These are phyloP conservation scores for Varanus salvator DNA, from an alignment of 2,113 vertebrate genomes.

Conservation along the genomic window DNA sequence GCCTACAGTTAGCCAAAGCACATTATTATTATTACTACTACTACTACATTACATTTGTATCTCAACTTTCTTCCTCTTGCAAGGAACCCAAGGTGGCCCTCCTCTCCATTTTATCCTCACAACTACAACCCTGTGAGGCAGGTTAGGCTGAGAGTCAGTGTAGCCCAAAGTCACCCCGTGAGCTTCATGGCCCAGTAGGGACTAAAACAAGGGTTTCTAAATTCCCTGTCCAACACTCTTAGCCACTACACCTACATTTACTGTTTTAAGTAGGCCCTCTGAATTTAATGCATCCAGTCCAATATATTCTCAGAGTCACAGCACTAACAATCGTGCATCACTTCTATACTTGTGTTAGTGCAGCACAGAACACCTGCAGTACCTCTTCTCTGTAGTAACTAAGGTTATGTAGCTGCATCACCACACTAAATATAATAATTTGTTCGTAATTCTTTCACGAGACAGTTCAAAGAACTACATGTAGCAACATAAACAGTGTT, in stretches of 20 bases:
- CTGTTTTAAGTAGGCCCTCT: neutral
- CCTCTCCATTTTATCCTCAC: too few relatives aligned
- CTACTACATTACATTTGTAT: too few relatives aligned
- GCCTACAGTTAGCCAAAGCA: neutral
- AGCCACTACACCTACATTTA: neutral
- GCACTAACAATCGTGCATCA: slow-evolving; percentile 2
- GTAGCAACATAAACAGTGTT: slow-evolving; percentile 32
- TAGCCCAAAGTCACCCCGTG: too few relatives aligned
- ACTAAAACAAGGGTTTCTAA: too few relatives aligned
- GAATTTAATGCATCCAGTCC: neutral
- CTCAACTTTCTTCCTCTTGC: too few relatives aligned
- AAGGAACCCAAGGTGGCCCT: too few relatives aligned
- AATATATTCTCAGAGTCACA: neutral
- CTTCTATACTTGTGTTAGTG: neutral
- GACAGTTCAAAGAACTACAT: slow-evolving; percentile 10
- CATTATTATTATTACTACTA: neutral
- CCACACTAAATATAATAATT: fast-evolving
- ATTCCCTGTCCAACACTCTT: too few relatives aligned
- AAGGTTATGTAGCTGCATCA: slow-evolving; percentile 4
- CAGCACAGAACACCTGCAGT: slow-evolving; percentile 11
- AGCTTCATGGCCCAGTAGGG: too few relatives aligned
- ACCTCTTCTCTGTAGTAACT: slow-evolving; percentile 13
- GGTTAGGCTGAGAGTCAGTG: too few relatives aligned
- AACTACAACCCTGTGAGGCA: too few relatives aligned
- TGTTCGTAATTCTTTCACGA: neutral